Evolutionary conservation across 1,140 invertebrate species (phyloP).

Genomic region (Trichoplusia ni): DNA sequence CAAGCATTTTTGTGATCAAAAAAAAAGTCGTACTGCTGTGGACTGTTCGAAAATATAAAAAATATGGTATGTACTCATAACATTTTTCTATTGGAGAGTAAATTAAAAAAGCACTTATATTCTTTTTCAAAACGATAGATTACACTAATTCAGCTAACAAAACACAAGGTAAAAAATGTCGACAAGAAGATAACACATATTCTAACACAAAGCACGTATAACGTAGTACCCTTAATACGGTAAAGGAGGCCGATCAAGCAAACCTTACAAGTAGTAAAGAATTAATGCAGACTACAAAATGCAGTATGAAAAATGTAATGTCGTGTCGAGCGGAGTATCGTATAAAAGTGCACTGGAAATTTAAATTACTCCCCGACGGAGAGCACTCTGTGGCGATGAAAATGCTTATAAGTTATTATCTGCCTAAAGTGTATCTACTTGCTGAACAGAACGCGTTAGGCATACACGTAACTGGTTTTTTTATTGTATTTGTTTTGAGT

Average conservation of each 20-base stretch:
- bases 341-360: slow-evolving; percentile 18
- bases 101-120: too few species aligned
- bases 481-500: too few species aligned
- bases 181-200: too few species aligned
- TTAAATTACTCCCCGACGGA: slow-evolving; percentile 8
- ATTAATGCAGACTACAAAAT: slow-evolving; percentile 29
- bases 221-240: neutral
- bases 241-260: slow-evolving; percentile 15
- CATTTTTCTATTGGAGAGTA: too few species aligned
- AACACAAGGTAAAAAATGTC: too few species aligned
- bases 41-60: too few species aligned
- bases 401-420: slow-evolving; percentile 24
- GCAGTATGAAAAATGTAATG: slow-evolving; percentile 26
- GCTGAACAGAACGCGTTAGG: neutral
- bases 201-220: too few species aligned
- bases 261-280: slow-evolving; percentile 10
- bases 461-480: neutral
- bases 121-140: too few species aligned
- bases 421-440: neutral
- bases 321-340: neutral
- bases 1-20: too few species aligned
- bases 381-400: slow-evolving; percentile 2
- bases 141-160: too few species aligned
- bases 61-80: too few species aligned
- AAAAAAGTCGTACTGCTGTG: too few species aligned